These are phyloP conservation scores for Eidolon dupreanum DNA, from an alignment of 2,797 vertebrate species.

Conservation along the genomic window DNA sequence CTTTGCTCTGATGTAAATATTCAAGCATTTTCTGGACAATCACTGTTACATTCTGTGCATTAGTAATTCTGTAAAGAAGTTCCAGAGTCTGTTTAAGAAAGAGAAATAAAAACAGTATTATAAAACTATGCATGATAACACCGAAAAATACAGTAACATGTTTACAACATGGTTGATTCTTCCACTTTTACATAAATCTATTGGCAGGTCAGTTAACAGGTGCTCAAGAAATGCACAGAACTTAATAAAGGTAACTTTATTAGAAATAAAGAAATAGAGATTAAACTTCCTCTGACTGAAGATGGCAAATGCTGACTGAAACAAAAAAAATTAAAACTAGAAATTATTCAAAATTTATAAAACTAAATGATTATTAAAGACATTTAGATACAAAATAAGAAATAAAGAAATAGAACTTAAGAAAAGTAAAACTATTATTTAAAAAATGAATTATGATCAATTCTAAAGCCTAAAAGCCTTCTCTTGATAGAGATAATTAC, in stretches of 20 bases:
- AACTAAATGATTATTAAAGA: too few species aligned
- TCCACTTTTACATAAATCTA: background rate
- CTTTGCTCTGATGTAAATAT: conserved; percentile 91
- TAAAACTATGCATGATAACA: conserved; percentile 30
- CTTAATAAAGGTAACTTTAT: background rate
- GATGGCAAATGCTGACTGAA: too few species aligned
- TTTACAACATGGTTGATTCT: background rate
- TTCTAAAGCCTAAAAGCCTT: background rate
- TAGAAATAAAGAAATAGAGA: background rate
- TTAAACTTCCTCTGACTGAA: too few species aligned
- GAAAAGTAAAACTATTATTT: background rate
- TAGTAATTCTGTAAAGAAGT: conserved; percentile 97
- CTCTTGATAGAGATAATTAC: background rate
- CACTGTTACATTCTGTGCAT: conserved; percentile 94
- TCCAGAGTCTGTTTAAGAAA: conserved; percentile 92
- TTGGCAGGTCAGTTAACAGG: background rate
- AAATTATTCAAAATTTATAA: too few species aligned
- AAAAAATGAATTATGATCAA: conserved; percentile 14
- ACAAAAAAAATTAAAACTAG: too few species aligned
- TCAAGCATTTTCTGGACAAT: conserved; percentile 98
- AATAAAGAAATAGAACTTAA: conserved; percentile 28
- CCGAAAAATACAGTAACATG: background rate
- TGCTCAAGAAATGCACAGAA: conserved; percentile 23
- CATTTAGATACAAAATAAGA: too few species aligned
- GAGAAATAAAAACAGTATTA: conserved; percentile 65